A percentile compares a stretch with the other conserved stretches of the same genome.
Conservation (phyloP, 2,797 vertebrate species). For the Potorous gilbertii region DNA sequence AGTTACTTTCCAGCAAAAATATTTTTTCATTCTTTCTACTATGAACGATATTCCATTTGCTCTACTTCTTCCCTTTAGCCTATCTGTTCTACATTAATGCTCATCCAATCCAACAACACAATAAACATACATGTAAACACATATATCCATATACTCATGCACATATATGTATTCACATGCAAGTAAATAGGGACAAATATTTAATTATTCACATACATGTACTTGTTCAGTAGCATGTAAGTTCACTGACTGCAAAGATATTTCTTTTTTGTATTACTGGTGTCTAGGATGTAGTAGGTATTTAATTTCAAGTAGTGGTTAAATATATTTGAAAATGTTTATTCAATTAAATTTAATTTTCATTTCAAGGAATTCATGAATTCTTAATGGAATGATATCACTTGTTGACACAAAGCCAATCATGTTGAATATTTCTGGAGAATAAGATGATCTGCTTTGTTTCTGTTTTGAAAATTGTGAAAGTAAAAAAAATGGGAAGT, state of each 20-base stretch:
- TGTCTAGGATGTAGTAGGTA: background rate
- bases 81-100: background rate
- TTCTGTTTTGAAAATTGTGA: background rate
- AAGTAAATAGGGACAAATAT: background rate
- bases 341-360: background rate
- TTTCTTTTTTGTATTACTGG: background rate
- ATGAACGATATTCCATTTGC: background rate
- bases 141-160: background rate
- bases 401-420: background rate
- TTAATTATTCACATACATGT: background rate
- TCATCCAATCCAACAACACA: background rate
- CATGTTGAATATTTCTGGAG: background rate
- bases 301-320: background rate
- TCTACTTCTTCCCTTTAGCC: background rate
- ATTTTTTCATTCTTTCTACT: background rate
- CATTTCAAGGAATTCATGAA: background rate
- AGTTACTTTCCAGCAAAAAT: background rate
- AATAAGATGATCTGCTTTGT: background rate
- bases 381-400: background rate
- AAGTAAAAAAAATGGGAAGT: background rate
- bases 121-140: background rate
- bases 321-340: background rate
- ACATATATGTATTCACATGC: background rate
- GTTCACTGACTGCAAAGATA: background rate
- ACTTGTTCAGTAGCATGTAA: background rate